Conservation (phyloP, 2,888 invertebrate genomes). For the Chelonus formosanus region DNA sequence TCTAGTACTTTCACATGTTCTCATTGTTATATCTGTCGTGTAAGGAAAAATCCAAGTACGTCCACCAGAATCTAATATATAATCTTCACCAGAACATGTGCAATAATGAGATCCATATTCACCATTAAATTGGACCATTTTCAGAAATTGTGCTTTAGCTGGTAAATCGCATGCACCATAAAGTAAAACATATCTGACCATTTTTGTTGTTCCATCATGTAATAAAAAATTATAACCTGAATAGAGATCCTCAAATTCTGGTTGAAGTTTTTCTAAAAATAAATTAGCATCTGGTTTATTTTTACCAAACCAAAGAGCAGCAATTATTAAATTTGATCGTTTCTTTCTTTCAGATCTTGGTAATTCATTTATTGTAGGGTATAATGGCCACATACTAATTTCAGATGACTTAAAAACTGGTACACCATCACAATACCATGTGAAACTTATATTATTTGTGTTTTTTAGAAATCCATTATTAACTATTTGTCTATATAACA, state of each 20-base stretch:
- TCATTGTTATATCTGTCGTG: no score
- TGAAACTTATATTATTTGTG: slow-evolving; percentile 21
- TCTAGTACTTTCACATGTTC: no score
- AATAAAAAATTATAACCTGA: not conserved
- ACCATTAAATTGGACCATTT: slow-evolving; percentile 31
- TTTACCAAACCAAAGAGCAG: slow-evolving; percentile 18
- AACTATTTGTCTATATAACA: not conserved
- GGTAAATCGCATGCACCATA: slow-evolving; percentile 35
- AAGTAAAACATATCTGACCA: slow-evolving; percentile 25
- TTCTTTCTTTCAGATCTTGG: slow-evolving; percentile 1
- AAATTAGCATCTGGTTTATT: slow-evolving; percentile 15
- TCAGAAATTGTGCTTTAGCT: slow-evolving; percentile 32
- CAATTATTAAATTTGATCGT: slow-evolving; percentile 1
- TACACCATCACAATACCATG: slow-evolving; percentile 20
- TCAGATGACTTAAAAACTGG: slow-evolving; percentile 21
- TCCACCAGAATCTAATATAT: no score
- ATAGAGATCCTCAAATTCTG: not conserved
- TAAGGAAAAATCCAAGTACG: no score
- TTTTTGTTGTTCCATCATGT: slow-evolving; percentile 8
- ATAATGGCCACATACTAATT: slow-evolving; percentile 19
- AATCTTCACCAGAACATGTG: slow-evolving; percentile 1
- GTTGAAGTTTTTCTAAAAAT: slow-evolving; percentile 8
- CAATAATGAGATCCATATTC: slow-evolving; percentile 32
- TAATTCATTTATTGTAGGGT: slow-evolving; percentile 24
- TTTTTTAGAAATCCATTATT: slow-evolving; percentile 12